Evolutionary conservation across 2,888 invertebrate species (phyloP).

Genomic region (Melieria picta): DNA sequence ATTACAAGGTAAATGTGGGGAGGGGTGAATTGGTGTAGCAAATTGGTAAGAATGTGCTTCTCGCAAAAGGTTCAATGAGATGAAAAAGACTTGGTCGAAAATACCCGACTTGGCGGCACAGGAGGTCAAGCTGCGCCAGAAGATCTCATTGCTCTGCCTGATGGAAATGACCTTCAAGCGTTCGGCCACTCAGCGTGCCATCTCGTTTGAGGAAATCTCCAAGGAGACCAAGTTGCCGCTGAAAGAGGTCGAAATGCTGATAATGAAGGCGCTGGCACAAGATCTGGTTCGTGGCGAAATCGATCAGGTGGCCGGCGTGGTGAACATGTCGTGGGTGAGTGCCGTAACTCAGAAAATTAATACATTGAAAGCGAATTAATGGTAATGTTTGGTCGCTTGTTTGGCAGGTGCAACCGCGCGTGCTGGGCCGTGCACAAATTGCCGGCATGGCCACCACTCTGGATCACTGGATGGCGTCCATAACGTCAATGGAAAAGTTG

Average conservation of each 20-base stretch:
- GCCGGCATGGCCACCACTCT: slow-evolving; percentile 64
- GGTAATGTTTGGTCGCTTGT: slow-evolving; percentile 1
- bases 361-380: background rate
- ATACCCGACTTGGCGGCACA: slow-evolving; percentile 86
- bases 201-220: slow-evolving; percentile 92
- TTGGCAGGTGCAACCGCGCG: slow-evolving; percentile 74
- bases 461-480: slow-evolving; percentile 66
- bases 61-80: slow-evolving; percentile 70
- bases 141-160: slow-evolving; percentile 93
- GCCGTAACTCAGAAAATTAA: background rate
- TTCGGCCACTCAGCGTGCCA: slow-evolving; percentile 84
- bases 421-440: slow-evolving; percentile 70
- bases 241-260: slow-evolving; percentile 90
- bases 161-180: slow-evolving; percentile 99
- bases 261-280: slow-evolving; percentile 97
- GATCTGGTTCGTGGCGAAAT: slow-evolving; percentile 94
- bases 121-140: slow-evolving; percentile 84
- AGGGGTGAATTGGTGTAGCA: slow-evolving; percentile 30
- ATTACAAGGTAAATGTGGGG: slow-evolving; percentile 70
- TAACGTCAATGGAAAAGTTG: slow-evolving; percentile 65
- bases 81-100: slow-evolving; percentile 76
- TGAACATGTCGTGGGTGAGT: slow-evolving; percentile 77
- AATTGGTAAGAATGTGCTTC: slow-evolving; percentile 4
- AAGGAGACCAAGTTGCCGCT: slow-evolving; percentile 83
- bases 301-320: slow-evolving; percentile 82